These are phyloP conservation scores for Hermodice carunculata DNA, from an alignment of 2,888 invertebrate genomes.

Conservation along the genomic window DNA sequence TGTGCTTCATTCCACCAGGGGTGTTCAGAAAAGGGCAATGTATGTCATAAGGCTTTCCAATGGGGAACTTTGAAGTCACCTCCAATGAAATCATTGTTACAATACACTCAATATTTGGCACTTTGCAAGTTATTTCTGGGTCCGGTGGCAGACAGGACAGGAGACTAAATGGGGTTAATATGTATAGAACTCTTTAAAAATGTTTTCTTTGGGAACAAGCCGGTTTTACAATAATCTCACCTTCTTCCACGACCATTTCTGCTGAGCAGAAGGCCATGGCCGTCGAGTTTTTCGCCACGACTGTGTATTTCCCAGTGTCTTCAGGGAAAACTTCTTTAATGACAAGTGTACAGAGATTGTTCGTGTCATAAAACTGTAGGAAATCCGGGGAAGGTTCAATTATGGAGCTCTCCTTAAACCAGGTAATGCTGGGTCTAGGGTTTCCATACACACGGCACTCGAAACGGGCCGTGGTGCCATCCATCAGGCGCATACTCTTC, in stretches of 20 bases:
- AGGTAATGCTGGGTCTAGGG: constrained; percentile 75
- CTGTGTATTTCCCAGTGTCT: constrained; percentile 84
- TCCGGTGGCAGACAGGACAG: too few species aligned
- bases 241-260: constrained; percentile 76
- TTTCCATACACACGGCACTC: constrained; percentile 65
- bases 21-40: too few species aligned
- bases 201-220: background rate
- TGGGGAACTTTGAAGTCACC: too few species aligned
- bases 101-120: too few species aligned
- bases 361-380: constrained; percentile 70
- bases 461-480: constrained; percentile 58
- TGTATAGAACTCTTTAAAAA: too few species aligned
- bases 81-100: too few species aligned
- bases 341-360: constrained; percentile 72
- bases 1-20: too few species aligned
- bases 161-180: too few species aligned
- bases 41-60: too few species aligned
- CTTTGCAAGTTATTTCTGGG: too few species aligned
- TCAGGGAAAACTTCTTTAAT: constrained; percentile 78
- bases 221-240: too few species aligned
- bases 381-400: constrained; percentile 75
- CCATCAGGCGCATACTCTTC: constrained; percentile 47
- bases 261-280: constrained; percentile 86
- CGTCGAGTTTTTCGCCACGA: constrained; percentile 79
- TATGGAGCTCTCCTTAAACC: constrained; percentile 84